Percentiles rank a stretch among this genome's conserved stretches.
phyloP scores from a whole-genome alignment of 2,797 vertebrate genomes.

The Carapus acus region DNA sequence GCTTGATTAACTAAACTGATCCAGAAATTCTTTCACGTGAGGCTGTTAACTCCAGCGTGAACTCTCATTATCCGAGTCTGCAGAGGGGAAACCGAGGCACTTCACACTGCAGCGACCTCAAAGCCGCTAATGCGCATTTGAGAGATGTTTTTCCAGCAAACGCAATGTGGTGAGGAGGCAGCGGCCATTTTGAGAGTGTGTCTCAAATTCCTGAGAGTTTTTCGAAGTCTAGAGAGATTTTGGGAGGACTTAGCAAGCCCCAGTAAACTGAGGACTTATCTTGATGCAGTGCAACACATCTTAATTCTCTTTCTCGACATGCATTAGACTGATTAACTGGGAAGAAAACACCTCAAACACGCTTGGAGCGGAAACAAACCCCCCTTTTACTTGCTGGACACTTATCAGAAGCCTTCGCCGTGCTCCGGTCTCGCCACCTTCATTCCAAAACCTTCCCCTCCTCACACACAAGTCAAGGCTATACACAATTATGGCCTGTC shows the following conservation, averaged over 20 bases:
- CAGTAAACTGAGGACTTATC: neutral
- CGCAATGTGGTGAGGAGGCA: conserved; percentile 48
- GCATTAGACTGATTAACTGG: conserved; percentile 3
- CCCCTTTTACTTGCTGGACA: conserved; percentile 59
- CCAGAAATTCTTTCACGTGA: conserved; percentile 47
- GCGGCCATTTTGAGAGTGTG: conserved; percentile 52
- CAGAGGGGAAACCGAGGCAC: conserved; percentile 38
- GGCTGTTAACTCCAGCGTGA: conserved; percentile 41
- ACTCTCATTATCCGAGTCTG: conserved; percentile 47
- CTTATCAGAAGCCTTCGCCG: conserved; percentile 59
- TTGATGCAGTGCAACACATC: neutral
- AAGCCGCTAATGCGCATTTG: conserved; percentile 34
- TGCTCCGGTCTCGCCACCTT: conserved; percentile 31
- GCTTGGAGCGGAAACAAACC: conserved; percentile 32
- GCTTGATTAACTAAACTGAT: conserved; percentile 45
- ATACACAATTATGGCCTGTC: conserved; percentile 60
- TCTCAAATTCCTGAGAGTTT: conserved; percentile 31
- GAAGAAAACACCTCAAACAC: conserved; percentile 28
- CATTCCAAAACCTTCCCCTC: conserved; percentile 23
- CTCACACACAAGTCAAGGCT: conserved; percentile 35
- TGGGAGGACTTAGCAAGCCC: conserved; percentile 23
- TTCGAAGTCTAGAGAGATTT: conserved; percentile 23
- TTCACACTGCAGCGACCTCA: conserved; percentile 51
- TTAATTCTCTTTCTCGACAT: conserved; percentile 25
- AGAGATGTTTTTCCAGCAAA: conserved; percentile 36